phyloP scores from a whole-genome alignment of 1,140 invertebrate genomes.

The Drosophila pandora region DNA sequence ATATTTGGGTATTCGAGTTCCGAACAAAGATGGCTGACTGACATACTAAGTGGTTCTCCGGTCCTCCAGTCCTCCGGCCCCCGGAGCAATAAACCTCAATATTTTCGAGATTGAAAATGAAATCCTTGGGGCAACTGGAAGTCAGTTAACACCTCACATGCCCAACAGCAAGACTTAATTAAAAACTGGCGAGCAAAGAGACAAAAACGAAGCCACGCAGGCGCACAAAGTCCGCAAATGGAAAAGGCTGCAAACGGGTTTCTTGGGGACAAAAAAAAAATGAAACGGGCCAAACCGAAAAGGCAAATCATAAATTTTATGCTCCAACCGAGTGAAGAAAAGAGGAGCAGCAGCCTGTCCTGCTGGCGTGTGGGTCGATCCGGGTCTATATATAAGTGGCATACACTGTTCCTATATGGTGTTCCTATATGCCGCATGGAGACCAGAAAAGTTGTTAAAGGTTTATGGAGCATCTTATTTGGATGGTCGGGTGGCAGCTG shows the following conservation, averaged over 20 bases:
- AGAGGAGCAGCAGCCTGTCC: conserved; percentile 19
- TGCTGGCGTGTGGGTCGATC: conserved; percentile 17
- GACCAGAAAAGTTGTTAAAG: conserved; percentile 47
- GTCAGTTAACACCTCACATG: conserved; percentile 49
- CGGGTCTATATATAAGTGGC: conserved; percentile 37
- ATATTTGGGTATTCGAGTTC: conserved; percentile 41
- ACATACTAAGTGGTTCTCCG: conserved; percentile 58
- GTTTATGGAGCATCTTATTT: conserved; percentile 46
- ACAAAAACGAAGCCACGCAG: conserved; percentile 28
- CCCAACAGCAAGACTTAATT: conserved; percentile 61
- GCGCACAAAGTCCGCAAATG: conserved; percentile 64
- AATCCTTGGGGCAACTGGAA: conserved; percentile 37
- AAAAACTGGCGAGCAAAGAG: conserved; percentile 43
- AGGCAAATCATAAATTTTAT: conserved; percentile 81
- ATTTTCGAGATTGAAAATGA: conserved; percentile 47
- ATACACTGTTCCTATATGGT: background rate
- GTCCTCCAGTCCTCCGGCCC: background rate
- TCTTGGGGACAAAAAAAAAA: conserved; percentile 38
- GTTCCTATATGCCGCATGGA: conserved; percentile 17
- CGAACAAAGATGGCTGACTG: conserved; percentile 49
- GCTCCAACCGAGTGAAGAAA: conserved; percentile 48
- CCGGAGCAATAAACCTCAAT: conserved; percentile 42
- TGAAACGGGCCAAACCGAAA: conserved; percentile 26
- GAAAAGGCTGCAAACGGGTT: conserved; percentile 56
- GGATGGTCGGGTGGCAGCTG: conserved; percentile 17